Evolutionary conservation across 1,140 invertebrate genomes (phyloP), one percentile per base, ranked within the genome.

Genomic region (Brachionus manjavacas): DNA sequence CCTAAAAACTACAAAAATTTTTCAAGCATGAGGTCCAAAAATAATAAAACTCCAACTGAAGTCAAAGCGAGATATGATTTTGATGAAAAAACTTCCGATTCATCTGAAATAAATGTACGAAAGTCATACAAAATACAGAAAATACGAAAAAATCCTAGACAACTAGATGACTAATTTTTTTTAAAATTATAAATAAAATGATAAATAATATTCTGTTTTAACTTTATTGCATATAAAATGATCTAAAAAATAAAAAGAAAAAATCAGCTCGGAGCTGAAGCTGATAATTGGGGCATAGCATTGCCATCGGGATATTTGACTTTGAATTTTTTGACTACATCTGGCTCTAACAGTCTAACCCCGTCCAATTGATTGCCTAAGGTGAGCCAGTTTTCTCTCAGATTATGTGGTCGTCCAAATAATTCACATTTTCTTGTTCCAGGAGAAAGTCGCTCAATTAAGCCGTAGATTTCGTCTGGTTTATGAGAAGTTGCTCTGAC

Each of bases 301-400:
- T 76, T 49, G 20, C 79, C 96, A 89, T 97, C 95, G 1, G 96
- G 96, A 90, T 98, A 98, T 49, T 94, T 91, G 88, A 95, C 94
- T 86, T 94, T 93, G 88, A 97, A 98, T 60, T 93, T 93, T 85
- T 93, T 92, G 66, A 96, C 95, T 6, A 99, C 90, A 86, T 96
- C 94, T 4, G 95, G 95, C 90, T 99, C 96, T 12, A 97, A 93
- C 1, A 99, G 89, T 85, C 95, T 92, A 4, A 97, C 95, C n/a
- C 95, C 96, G 88, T 96, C 95, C 23, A 97, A 92, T 91, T 97
- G 96, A 90, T 97, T 97, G 0, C 96, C 96, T 2, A 97, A 89
- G 2, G 96, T 98, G 84, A 97, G 96, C 97, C 96, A 99, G 89
- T 98, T 99, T 0, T 96, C 96, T 88, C 98, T 96, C 8, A 98